Evolutionary conservation across 1,140 invertebrate species (phyloP).

Genomic region (Drosophila auraria): DNA sequence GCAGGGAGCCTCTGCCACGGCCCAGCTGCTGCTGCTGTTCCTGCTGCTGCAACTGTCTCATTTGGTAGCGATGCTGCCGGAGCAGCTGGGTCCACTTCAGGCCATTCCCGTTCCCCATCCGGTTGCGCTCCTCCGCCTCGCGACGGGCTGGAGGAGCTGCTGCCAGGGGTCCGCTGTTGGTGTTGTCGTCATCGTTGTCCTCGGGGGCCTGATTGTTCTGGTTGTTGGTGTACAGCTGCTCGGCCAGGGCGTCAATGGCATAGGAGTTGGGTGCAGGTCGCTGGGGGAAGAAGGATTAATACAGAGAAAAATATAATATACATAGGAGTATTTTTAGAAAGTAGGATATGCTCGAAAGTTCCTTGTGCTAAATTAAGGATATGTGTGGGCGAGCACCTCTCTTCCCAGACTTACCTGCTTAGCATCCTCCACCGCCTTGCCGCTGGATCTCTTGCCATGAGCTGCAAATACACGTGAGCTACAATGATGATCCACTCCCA

Average conservation of each 20-base stretch:
- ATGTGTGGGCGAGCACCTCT: neutral
- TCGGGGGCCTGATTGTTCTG: constrained; percentile 31
- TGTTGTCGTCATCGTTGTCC: constrained; percentile 40
- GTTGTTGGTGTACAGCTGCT: constrained; percentile 58
- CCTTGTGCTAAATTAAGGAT: neutral
- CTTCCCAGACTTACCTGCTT: constrained; percentile 51
- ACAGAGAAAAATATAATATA: neutral
- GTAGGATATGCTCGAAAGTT: too few relatives aligned
- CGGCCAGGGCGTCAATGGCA: constrained; percentile 45
- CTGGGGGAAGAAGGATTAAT: neutral
- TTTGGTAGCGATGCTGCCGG: constrained; percentile 60
- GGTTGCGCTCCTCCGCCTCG: constrained; percentile 17
- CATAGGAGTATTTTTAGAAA: neutral
- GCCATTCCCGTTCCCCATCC: constrained; percentile 32
- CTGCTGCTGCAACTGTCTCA: constrained; percentile 50
- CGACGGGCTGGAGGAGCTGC: constrained; percentile 10
- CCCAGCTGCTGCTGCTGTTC: constrained; percentile 27
- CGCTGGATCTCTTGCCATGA: constrained; percentile 78
- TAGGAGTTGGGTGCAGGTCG: constrained; percentile 30
- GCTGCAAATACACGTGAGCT: constrained; percentile 42
- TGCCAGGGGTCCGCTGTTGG: constrained; percentile 17
- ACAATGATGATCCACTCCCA: constrained; percentile 10
- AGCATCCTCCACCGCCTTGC: constrained; percentile 33
- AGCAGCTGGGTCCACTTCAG: constrained; percentile 64
- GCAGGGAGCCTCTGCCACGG: constrained; percentile 30